Evolutionary conservation across 2,113 vertebrate species (phyloP), one percentile per base, ranked within the genome.

Genomic region (Sebastes fasciatus): DNA sequence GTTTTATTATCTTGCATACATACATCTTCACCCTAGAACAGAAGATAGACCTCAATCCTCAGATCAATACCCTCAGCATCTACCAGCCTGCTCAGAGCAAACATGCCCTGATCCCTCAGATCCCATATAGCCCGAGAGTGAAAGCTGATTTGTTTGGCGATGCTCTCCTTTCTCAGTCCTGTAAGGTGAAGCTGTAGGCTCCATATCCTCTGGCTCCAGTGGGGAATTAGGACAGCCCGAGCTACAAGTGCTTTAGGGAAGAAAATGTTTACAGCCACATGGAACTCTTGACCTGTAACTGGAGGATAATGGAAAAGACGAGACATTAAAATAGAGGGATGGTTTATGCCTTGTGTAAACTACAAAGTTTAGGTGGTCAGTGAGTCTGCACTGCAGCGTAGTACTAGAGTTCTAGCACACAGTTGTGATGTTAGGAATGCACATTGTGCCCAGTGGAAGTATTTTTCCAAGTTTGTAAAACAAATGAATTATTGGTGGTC

Each of bases 21-120:
- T 13, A 67, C 52, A 19, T 64, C 52, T 75, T 77, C 21, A 78
- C 64, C 14, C 23, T 21, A 55, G 61, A 65, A 21, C 77, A 82
- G 74, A 74, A 86, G 70, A 82, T 66, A 71, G 77, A 77, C 55
- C 79, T 88, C 68, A 40, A 26, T 55, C 67, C 77, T 76, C 70
- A 54, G 61, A 91, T 94, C 91, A 49, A 89, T 91, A 81, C 64
- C 72, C 21, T 63, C 62, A 12, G 23, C 58, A 85, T 82, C 81
- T 71, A 19, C 14, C 80, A 55, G 83, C 77, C 80, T 79, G 65
- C 81, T 77, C 63, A 6, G 77, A 80, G 57, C 80, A 81, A 92
- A 88, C 84, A 52, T 23, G 75, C 88, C 90, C 86, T 90, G 88
- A 91, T 91, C 86, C 79, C 43, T 74, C 61, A 57, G 83, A 92